Conservation (phyloP, 2,888 invertebrate genomes). For the Azorinus chamasolen region DNA sequence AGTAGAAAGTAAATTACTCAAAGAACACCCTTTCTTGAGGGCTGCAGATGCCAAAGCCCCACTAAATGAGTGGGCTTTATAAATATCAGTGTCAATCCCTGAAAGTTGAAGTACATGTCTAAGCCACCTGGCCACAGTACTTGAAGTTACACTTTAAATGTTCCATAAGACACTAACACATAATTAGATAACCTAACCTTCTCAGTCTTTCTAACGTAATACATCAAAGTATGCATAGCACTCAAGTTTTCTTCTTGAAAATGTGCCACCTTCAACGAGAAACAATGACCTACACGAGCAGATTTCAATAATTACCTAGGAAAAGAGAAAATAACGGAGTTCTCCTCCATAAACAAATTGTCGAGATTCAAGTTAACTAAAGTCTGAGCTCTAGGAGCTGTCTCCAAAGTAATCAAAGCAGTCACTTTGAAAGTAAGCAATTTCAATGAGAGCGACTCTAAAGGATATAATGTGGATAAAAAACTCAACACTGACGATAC, state of each 20-base stretch:
- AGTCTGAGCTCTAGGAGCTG: constrained; percentile 51
- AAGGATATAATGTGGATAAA: constrained; percentile 22
- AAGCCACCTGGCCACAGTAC: constrained; percentile 25
- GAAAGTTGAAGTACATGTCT: constrained; percentile 14
- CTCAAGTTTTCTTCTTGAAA: constrained; percentile 1
- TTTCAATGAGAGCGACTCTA: constrained; percentile 34
- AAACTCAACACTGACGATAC: constrained; percentile 43
- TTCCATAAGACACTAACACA: constrained; percentile 20
- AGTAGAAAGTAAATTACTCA: constrained; percentile 2
- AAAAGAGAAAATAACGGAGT: constrained; percentile 35
- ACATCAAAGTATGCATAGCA: constrained; percentile 4
- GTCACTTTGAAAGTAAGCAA: constrained; percentile 39
- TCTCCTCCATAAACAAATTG: constrained; percentile 22
- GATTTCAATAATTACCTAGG: constrained; percentile 39
- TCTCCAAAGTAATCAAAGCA: constrained; percentile 37
- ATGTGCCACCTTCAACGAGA: not conserved
- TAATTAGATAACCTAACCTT: not conserved
- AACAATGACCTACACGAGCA: constrained; percentile 18
- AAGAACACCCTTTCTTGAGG: constrained; percentile 6
- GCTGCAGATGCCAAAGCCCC: no score
- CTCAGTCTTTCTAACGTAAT: constrained; percentile 32
- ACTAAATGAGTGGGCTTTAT: constrained; percentile 26
- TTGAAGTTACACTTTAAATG: constrained; percentile 15
- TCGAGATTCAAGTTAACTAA: constrained; percentile 33
- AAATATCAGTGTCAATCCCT: constrained; percentile 22